A percentile compares a stretch with the other conserved stretches of the same genome.
phyloP scores from a whole-genome alignment of 1,140 invertebrate genomes.

The Atta texana region DNA sequence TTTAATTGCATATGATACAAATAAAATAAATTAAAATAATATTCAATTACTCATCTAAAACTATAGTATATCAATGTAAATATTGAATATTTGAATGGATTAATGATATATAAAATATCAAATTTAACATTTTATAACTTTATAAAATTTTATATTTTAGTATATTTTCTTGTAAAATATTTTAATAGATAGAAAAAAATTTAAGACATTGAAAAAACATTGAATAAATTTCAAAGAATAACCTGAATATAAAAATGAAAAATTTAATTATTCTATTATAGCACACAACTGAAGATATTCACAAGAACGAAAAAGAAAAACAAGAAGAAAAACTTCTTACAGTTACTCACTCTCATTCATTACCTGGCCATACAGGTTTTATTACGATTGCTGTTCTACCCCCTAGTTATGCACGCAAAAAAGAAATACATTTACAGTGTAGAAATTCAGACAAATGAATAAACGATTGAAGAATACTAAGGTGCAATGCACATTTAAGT shows the following conservation, averaged over 20 bases:
- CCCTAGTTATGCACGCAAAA: slow-evolving; percentile 84
- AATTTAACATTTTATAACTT: not conserved
- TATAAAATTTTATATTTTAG: not conserved
- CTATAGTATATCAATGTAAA: not conserved
- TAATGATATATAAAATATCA: not conserved
- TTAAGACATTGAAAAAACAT: too few species aligned
- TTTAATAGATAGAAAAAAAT: too few species aligned
- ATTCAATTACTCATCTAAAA: not conserved
- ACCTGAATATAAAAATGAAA: not conserved
- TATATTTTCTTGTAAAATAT: not conserved
- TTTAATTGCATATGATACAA: slow-evolving; percentile 78
- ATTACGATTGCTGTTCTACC: slow-evolving; percentile 96
- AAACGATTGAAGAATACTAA: slow-evolving; percentile 4
- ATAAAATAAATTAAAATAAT: not conserved
- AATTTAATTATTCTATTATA: slow-evolving; percentile 51
- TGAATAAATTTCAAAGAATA: too few species aligned
- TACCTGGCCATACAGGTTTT: slow-evolving; percentile 97
- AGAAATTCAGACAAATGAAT: slow-evolving; percentile 4
- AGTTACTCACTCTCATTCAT: slow-evolving; percentile 89
- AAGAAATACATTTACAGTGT: slow-evolving; percentile 6
- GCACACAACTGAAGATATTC: slow-evolving; percentile 79
- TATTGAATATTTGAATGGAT: not conserved
- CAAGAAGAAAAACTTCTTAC: slow-evolving; percentile 89
- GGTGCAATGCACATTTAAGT: not conserved
- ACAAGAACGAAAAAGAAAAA: slow-evolving; percentile 85